phyloP scores from a whole-genome alignment of 53 echinoderm and acorn worm genomes.

The Holothuria leucospilota region DNA sequence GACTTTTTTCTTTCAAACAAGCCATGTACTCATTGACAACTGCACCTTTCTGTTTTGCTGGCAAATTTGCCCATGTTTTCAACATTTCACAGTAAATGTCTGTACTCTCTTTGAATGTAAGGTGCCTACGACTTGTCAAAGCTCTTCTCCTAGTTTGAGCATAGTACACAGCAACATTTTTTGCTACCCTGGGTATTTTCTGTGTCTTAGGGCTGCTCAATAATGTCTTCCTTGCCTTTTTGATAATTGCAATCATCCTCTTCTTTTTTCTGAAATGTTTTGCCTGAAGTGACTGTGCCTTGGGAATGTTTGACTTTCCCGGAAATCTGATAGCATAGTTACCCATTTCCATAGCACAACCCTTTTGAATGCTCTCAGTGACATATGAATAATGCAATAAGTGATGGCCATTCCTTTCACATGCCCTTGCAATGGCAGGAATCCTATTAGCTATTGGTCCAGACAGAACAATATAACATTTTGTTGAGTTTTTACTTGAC shows the following conservation, averaged over 20 bases:
- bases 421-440: neutral
- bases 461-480: neutral
- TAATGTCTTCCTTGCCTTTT: neutral
- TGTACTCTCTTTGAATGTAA: neutral
- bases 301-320: neutral
- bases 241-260: slow-evolving; percentile 5
- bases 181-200: slow-evolving; percentile 25
- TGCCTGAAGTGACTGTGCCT: neutral
- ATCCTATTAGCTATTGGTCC: neutral
- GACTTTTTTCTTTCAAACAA: no score
- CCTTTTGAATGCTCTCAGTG: neutral
- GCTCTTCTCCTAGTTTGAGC: slow-evolving; percentile 1
- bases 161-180: slow-evolving; percentile 27
- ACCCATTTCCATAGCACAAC: neutral
- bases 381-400: neutral
- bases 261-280: slow-evolving; percentile 6
- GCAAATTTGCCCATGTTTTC: no score
- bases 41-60: no score
- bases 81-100: no score
- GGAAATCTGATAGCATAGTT: neutral
- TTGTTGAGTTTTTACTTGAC: neutral
- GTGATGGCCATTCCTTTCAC: neutral
- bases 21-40: no score
- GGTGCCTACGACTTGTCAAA: neutral
- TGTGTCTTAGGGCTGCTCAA: neutral